phyloP scores from a whole-genome alignment of 2,113 vertebrate genomes.

The Petaurus breviceps region DNA sequence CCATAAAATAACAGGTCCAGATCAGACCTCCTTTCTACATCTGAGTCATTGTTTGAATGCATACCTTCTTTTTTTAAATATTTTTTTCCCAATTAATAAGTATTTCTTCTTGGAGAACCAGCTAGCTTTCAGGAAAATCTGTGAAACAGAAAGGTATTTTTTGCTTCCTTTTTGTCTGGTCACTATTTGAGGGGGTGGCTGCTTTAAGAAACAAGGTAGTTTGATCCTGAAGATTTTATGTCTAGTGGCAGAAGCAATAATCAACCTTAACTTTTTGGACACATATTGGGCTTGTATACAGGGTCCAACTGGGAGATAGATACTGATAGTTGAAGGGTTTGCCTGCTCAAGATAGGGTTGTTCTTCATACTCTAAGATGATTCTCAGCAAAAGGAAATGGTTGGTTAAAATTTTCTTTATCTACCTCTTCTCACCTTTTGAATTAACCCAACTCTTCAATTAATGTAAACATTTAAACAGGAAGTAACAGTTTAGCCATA shows the following conservation, averaged over 20 bases:
- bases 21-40: background rate
- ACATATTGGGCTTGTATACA: background rate
- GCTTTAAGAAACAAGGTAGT: slow-evolving; percentile 42
- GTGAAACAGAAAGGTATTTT: slow-evolving; percentile 38
- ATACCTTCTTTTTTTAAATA: background rate
- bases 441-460: background rate
- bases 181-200: slow-evolving; percentile 50
- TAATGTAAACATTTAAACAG: slow-evolving; percentile 29
- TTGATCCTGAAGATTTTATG: slow-evolving; percentile 55
- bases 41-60: slow-evolving; percentile 14
- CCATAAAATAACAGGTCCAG: background rate
- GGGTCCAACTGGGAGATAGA: background rate
- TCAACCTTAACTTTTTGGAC: slow-evolving; percentile 3
- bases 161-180: slow-evolving; percentile 56
- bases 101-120: background rate
- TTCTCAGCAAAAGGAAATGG: background rate
- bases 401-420: background rate
- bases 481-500: background rate
- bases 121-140: slow-evolving; percentile 35
- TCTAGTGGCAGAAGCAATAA: background rate
- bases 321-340: background rate
- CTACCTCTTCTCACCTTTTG: background rate
- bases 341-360: background rate
- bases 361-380: slow-evolving; percentile 15
- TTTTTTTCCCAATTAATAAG: background rate